phyloP scores from a whole-genome alignment of 2,797 vertebrate genomes.

The Hypotaenidia philippensis region DNA sequence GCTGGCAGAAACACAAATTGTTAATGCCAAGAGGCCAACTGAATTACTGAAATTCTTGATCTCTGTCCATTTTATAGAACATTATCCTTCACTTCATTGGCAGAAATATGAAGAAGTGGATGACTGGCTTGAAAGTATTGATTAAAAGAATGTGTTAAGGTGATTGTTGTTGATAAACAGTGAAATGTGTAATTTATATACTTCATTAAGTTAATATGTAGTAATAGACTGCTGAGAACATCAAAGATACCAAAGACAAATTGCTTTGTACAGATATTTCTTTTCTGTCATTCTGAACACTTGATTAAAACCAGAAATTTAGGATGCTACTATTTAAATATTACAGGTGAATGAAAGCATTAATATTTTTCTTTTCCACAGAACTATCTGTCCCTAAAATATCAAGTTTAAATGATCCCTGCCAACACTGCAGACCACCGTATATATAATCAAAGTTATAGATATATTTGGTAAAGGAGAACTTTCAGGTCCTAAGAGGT shows the following conservation, averaged over 20 bases:
- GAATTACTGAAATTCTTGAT: constrained; percentile 30
- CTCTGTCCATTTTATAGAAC: constrained; percentile 18
- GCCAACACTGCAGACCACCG: background rate
- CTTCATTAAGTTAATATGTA: background rate
- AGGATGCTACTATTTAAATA: background rate
- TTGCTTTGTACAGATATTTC: background rate
- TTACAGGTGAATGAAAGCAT: background rate
- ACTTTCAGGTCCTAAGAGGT: background rate
- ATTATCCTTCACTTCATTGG: constrained; percentile 21
- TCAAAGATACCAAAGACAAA: background rate
- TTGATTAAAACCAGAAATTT: background rate
- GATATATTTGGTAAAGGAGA: background rate
- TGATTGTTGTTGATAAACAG: constrained; percentile 6
- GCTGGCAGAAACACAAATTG: constrained; percentile 8
- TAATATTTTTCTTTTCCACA: background rate
- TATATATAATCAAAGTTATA: background rate
- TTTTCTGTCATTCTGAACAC: background rate
- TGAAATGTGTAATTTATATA: background rate
- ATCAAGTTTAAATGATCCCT: background rate
- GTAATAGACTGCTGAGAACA: background rate
- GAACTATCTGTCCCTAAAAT: background rate
- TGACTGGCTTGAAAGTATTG: constrained; percentile 28
- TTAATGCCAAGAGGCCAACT: background rate
- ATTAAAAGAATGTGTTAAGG: constrained; percentile 22
- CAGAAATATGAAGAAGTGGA: background rate